phyloP scores from a whole-genome alignment of 2,113 vertebrate genomes.

The Marmota flaviventris region DNA sequence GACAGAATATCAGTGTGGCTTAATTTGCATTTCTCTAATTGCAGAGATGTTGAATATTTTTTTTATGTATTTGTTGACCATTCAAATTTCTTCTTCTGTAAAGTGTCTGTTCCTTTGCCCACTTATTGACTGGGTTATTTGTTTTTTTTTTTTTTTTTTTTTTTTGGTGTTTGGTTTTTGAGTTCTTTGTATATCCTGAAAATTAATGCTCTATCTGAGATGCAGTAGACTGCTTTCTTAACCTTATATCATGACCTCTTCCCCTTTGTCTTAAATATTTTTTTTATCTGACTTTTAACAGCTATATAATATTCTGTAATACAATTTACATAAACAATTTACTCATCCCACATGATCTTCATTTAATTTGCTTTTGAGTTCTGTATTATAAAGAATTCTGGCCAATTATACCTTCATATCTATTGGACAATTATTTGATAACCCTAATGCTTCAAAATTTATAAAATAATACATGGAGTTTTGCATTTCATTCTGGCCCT shows the following conservation, averaged over 20 bases:
- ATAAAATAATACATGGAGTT: neutral
- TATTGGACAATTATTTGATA: neutral
- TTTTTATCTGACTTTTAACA: neutral
- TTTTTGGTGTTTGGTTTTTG: too few relatives aligned
- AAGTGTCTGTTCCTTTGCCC: too few relatives aligned
- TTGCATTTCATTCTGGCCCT: neutral
- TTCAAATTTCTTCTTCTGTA: too few relatives aligned
- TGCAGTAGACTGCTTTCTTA: neutral
- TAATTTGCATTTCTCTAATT: too few relatives aligned
- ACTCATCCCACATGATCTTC: neutral
- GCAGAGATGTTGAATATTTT: too few relatives aligned
- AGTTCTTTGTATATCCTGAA: too few relatives aligned
- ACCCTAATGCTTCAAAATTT: neutral
- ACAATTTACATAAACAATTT: neutral
- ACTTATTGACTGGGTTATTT: too few relatives aligned
- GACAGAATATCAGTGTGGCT: too few relatives aligned
- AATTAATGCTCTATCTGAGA: too few relatives aligned
- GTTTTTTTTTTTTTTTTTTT: too few relatives aligned
- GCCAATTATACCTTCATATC: neutral
- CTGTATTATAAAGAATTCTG: neutral
- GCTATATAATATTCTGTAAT: neutral
- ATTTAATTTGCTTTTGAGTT: conserved; percentile 16
- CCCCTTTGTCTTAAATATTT: neutral
- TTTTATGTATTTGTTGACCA: too few relatives aligned
- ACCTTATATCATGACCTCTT: neutral